Conservation (phyloP, 2,113 vertebrate species). For the Ptilorrhoa leucosticta region DNA sequence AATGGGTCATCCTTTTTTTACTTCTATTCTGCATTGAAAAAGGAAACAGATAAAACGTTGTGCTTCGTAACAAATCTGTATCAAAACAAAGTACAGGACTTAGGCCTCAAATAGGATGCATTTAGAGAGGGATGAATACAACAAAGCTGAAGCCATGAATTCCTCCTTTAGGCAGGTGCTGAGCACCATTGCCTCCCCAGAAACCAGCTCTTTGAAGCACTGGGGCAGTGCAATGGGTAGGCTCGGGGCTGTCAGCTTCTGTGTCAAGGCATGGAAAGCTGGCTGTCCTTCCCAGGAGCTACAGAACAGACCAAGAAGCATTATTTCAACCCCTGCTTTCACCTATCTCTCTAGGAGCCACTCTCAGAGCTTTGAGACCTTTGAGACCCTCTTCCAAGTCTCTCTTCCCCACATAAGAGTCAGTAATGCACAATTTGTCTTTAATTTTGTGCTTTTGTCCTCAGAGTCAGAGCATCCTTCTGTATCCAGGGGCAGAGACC, state of each 20-base stretch:
- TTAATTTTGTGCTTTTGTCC: not conserved
- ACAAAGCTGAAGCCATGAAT: accelerated
- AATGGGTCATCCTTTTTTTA: not conserved
- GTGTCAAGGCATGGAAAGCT: not conserved
- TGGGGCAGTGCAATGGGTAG: not conserved
- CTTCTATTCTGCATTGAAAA: not conserved
- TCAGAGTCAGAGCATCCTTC: not conserved
- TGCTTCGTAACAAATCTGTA: not conserved
- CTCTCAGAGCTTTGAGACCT: not conserved
- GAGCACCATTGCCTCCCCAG: accelerated
- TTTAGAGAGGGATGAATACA: not conserved
- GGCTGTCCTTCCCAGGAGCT: not conserved
- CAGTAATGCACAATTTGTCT: not conserved
- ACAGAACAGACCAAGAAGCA: not conserved
- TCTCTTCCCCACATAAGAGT: not conserved
- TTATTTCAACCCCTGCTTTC: not conserved
- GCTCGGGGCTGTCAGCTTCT: accelerated
- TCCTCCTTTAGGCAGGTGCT: not conserved
- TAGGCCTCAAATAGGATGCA: accelerated
- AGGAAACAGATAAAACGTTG: not conserved
- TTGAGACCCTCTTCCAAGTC: not conserved
- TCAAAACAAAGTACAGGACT: not conserved
- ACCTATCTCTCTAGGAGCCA: not conserved
- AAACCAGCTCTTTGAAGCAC: not conserved
- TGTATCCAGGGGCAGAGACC: not conserved